Evolutionary conservation across 2,888 invertebrate species (phyloP), one percentile per base, ranked within the genome.

Genomic region (Catocala nupta): DNA sequence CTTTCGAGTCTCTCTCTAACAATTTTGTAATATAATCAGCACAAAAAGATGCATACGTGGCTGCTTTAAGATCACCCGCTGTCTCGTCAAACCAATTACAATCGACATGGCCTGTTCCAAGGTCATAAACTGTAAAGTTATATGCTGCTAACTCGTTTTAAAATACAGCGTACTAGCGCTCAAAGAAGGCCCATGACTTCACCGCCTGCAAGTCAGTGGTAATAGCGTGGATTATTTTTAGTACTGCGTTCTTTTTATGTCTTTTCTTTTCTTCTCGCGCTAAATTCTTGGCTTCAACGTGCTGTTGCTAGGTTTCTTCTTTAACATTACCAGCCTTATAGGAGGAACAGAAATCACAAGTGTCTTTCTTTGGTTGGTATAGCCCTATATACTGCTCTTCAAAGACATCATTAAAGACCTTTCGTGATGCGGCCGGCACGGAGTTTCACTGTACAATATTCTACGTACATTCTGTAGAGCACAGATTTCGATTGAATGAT

Each of bases 11-110:
- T 52, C 71, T 53, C 34, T 70, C 62, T 53, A 73, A 54, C 56
- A 74, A 61, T 11, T 72, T 75, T 12, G 68, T 76, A 16, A 78
- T 5, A 54, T 80, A 74, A 61, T 81, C 75, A 8, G 73, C 52
- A 52, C 72, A 73, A 63, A 77, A 78, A 25, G 76, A 73, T 10
- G 77, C 78, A 55, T 77, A 81, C 5, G 75, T 77, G 33, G 73
- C 68, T 5, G 79, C 68, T 77, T 71, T 78, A 55, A 81, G 62
- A 58, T 75, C 75, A 59, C 71, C 70, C 6, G 65, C 64, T 8
- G 75, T 79, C 53, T 81, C 78, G 44, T 79, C 76, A 50, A 80
- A 80, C 78, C 80, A 81, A 50, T 80, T 79, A 45, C 77, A 80
- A 0, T 57, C 71, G 2, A 71, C 77, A 55, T 60, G 8, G 55